Conservation (phyloP, 1,140 invertebrate species). For the Cyrtorhinus lividipennis region DNA sequence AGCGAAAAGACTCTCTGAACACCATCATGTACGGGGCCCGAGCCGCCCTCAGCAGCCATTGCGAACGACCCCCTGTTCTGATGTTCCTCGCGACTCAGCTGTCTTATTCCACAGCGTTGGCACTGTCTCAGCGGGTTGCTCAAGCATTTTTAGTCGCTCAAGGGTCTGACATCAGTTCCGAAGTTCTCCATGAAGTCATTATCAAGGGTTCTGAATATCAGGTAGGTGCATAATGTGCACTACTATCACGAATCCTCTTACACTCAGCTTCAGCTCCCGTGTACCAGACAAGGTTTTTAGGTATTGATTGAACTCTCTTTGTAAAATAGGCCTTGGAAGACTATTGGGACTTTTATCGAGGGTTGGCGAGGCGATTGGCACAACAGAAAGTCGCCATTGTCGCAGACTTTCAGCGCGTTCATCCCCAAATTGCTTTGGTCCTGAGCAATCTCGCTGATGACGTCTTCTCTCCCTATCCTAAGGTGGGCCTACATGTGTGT, state of each 20-base stretch:
- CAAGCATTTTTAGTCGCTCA: conserved; percentile 2
- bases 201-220: not conserved
- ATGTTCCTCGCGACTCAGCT: not conserved
- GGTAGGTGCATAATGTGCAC: too few relatives aligned
- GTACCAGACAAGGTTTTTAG: too few relatives aligned
- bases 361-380: not conserved
- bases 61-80: not conserved
- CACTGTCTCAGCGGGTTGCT: not conserved
- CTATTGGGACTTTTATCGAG: conserved; percentile 13
- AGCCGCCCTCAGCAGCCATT: not conserved
- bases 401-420: conserved; percentile 2
- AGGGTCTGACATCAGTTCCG: not conserved
- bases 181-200: not conserved
- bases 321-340: conserved; percentile 8
- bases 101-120: not conserved
- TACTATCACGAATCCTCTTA: too few relatives aligned
- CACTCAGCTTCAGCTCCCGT: too few relatives aligned
- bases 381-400: conserved; percentile 8
- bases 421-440: conserved; percentile 11
- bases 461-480: not conserved
- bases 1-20: not conserved
- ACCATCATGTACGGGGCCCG: not conserved
- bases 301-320: too few relatives aligned
- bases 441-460: conserved; percentile 6
- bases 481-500: too few relatives aligned